phyloP scores from a whole-genome alignment of 2,797 vertebrate species.

The Sebastes diaconus region DNA sequence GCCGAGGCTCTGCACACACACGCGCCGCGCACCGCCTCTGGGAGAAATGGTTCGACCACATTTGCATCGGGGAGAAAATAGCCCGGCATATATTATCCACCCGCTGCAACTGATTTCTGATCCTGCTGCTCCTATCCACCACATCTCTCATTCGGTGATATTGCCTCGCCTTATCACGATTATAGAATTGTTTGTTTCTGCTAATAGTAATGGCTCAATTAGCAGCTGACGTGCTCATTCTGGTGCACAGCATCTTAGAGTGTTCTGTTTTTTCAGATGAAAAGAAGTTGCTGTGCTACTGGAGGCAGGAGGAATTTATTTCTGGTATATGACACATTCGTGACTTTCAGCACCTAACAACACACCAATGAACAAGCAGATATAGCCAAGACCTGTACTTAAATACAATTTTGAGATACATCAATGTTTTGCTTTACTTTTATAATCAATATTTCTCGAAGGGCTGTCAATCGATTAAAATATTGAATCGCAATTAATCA shows the following conservation, averaged over 20 bases:
- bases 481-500: too few relatives aligned
- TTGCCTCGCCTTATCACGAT: constrained; percentile 51
- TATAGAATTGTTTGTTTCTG: constrained; percentile 66
- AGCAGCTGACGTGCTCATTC: constrained; percentile 35
- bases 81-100: constrained; percentile 70
- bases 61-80: constrained; percentile 71
- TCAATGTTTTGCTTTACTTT: not conserved
- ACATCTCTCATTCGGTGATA: constrained; percentile 23
- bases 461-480: too few relatives aligned
- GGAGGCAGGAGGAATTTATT: not conserved
- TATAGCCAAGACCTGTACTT: not conserved
- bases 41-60: constrained; percentile 63
- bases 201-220: constrained; percentile 66
- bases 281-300: constrained; percentile 8
- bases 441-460: not conserved
- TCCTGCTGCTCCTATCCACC: constrained; percentile 46
- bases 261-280: constrained; percentile 20
- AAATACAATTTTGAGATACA: not conserved
- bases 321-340: not conserved
- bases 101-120: constrained; percentile 60
- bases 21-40: constrained; percentile 36
- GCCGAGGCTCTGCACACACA: constrained; percentile 40
- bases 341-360: not conserved
- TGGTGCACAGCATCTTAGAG: not conserved
- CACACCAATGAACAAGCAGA: not conserved